These are phyloP conservation scores for Menura novaehollandiae DNA, from an alignment of 2,113 vertebrate species.

Conservation along the genomic window DNA sequence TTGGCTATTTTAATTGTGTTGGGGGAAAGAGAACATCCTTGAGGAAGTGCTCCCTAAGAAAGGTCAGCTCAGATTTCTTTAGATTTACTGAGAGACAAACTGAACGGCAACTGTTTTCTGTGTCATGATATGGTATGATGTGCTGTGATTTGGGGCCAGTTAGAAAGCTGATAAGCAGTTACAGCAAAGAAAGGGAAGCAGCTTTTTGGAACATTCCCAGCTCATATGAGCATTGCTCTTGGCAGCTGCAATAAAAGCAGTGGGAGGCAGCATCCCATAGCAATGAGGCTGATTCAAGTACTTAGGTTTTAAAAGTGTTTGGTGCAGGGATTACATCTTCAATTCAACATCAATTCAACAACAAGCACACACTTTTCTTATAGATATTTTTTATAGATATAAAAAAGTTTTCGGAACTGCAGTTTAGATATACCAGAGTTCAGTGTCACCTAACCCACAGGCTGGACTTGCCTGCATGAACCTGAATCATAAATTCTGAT, in stretches of 20 bases:
- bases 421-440: background rate
- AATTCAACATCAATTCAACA: background rate
- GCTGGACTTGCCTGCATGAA: background rate
- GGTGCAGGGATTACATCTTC: background rate
- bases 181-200: background rate
- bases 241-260: constrained; percentile 38
- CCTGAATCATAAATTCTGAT: background rate
- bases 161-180: constrained; percentile 11
- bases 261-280: constrained; percentile 38
- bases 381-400: background rate
- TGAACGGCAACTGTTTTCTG: background rate
- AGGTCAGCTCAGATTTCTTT: background rate
- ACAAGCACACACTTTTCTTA: background rate
- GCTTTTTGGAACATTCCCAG: constrained; percentile 41
- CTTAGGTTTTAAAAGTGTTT: background rate
- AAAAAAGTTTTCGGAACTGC: background rate
- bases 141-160: background rate
- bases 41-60: background rate
- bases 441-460: background rate
- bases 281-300: constrained; percentile 18
- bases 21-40: background rate
- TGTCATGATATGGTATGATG: background rate
- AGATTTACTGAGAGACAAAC: background rate
- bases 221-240: background rate
- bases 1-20: background rate